Conservation (phyloP, 2,797 vertebrate genomes). For the Aselliscus stoliczkanus region DNA sequence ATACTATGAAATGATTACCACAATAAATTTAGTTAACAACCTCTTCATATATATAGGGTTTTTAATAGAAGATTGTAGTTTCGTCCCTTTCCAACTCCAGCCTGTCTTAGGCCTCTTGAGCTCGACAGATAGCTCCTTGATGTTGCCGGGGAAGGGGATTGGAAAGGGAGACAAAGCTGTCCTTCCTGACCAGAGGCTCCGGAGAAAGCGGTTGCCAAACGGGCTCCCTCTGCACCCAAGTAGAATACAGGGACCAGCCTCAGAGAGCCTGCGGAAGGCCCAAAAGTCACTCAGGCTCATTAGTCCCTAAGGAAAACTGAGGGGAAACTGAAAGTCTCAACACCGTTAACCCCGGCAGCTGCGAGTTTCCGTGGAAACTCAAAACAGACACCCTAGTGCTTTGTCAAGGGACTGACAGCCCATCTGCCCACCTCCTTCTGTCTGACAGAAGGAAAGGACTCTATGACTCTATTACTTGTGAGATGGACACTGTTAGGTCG, state of each 20-base stretch:
- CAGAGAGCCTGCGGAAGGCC: neutral
- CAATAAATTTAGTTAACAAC: neutral
- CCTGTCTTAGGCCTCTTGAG: neutral
- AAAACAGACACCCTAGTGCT: neutral
- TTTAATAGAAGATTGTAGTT: neutral
- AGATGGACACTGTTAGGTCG: neutral
- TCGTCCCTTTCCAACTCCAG: neutral
- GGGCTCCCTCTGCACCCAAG: neutral
- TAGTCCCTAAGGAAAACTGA: neutral
- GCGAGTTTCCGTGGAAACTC: neutral
- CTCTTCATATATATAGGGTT: neutral
- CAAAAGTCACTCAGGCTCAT: neutral
- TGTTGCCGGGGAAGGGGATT: neutral
- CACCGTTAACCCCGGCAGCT: neutral
- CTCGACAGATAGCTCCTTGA: neutral
- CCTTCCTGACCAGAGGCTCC: neutral
- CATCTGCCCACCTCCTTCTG: neutral
- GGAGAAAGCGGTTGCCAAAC: neutral
- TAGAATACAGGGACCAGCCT: neutral
- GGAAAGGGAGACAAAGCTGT: neutral
- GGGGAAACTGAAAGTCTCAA: neutral
- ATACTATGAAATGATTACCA: neutral
- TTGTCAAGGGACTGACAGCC: neutral
- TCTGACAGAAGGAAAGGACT: neutral
- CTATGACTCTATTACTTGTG: neutral